These are phyloP conservation scores for Lycaon pictus DNA, from an alignment of 2,113 vertebrate genomes.

Conservation along the genomic window DNA sequence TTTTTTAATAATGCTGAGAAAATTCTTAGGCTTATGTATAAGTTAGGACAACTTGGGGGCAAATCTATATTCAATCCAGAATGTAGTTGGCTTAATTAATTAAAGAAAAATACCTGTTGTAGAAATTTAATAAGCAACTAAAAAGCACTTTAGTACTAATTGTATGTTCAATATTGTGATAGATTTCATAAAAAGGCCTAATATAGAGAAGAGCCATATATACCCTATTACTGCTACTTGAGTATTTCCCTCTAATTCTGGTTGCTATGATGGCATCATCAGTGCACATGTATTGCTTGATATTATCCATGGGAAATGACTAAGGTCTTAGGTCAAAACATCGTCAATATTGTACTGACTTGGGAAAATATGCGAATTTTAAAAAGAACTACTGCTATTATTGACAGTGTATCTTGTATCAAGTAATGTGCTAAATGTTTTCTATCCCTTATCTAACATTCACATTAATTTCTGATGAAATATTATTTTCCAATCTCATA, in stretches of 20 bases:
- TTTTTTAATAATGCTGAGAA: neutral
- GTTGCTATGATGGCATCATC: neutral
- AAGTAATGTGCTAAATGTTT: neutral
- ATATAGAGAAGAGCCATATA: neutral
- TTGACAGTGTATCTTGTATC: neutral
- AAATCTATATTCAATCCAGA: neutral
- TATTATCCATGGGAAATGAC: neutral
- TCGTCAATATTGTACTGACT: neutral
- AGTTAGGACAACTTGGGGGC: neutral
- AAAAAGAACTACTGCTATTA: neutral
- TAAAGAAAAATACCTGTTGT: neutral
- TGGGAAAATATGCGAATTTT: neutral
- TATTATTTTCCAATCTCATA: neutral
- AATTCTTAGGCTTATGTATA: neutral
- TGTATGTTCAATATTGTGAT: neutral
- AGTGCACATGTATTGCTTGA: neutral
- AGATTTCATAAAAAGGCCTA: neutral
- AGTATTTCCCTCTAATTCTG: neutral
- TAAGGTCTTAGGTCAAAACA: neutral
- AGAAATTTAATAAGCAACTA: constrained; percentile 9
- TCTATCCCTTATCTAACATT: neutral
- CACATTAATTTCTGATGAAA: neutral
- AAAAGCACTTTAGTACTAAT: neutral
- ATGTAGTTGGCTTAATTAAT: neutral
- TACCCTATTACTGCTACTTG: neutral